Evolutionary conservation across 1,140 invertebrate species (phyloP).

Genomic region (Chironomus tepperi): DNA sequence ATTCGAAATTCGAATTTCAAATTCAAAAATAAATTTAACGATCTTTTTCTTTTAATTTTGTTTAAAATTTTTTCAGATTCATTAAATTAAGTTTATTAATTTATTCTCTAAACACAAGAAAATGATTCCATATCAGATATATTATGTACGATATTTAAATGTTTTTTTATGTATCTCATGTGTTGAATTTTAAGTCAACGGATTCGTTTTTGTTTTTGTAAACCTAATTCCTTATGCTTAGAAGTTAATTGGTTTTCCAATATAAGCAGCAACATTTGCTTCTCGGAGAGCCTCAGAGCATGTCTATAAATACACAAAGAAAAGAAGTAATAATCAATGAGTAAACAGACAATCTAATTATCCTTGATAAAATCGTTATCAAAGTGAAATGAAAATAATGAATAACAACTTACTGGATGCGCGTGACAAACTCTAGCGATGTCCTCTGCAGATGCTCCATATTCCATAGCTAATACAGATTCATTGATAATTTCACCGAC

Average conservation of each 20-base stretch:
- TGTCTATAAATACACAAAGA: slow-evolving; percentile 55
- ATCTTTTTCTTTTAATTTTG: no score
- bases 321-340: slow-evolving; percentile 30
- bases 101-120: not conserved
- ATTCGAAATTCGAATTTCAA: not conserved
- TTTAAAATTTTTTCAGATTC: not conserved
- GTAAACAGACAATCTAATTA: not conserved
- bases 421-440: slow-evolving; percentile 97
- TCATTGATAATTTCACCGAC: slow-evolving; percentile 97
- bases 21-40: not conserved
- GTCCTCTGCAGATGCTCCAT: slow-evolving; percentile 97
- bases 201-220: not conserved
- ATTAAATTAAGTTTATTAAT: slow-evolving; percentile 9
- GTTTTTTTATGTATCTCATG: not conserved
- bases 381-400: not conserved
- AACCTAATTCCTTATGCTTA: slow-evolving; percentile 40
- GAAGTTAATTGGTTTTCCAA: slow-evolving; percentile 97
- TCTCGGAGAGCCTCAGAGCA: slow-evolving; percentile 96
- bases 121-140: not conserved
- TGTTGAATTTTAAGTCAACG: not conserved
- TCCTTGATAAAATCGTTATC: not conserved
- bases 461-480: slow-evolving; percentile 96
- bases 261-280: slow-evolving; percentile 91
- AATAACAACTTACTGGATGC: slow-evolving; percentile 74
- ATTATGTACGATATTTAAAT: slow-evolving; percentile 8